Evolutionary conservation across 2,113 vertebrate genomes (phyloP), one percentile per base, ranked within the genome.

Genomic region (Eurystomus gularis): DNA sequence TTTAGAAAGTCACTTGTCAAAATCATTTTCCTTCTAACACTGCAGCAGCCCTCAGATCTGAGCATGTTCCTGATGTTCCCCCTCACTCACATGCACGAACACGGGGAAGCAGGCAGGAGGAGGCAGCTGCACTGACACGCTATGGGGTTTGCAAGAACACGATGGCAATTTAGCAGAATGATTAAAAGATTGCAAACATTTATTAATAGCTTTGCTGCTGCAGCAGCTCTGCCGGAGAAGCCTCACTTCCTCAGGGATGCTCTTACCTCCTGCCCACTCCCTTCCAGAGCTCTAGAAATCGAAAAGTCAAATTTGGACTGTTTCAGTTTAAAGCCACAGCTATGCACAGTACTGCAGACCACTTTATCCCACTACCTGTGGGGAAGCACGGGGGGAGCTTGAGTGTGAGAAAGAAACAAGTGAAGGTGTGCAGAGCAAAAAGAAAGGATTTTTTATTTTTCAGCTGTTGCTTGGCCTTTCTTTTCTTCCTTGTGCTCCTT

Each of bases 101-200:
- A 96, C 90, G 92, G 91, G 96, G 61, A 84, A 90, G 93, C 86
- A 82, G 94, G 91, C 64, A 2, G 94, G 89, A 81, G 96, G 95
- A 96, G 95, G 96, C 91, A 94, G 88, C 95, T 87, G 93, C 94
- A 76, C 93, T 89, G 86, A 92, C 91, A 96, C 81, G 54, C 95
- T 88, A 82, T 58, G 88, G 86, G 82, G 83, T 95, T 97, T 94
- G 94, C 95, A 96, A 44, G 97, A 97, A 93, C 88, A 95, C 7
- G 49, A 91, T 81, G 85, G 96, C 94, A 96, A 97, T 96, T 97
- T 92, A 96, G 96, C 78, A n/a, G 87, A 97, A 89, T 29, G 90
- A 94, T 97, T 97, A 95, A 96, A 96, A 96, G 95, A 96, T 96
- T 97, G 96, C 95, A 97, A 96, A 96, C 91, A 94, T 91, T 91